A percentile compares a stretch with the other conserved stretches of the same genome.
Evolutionary conservation across 2,888 invertebrate species (phyloP).

Genomic region (Lasioglossum morio): DNA sequence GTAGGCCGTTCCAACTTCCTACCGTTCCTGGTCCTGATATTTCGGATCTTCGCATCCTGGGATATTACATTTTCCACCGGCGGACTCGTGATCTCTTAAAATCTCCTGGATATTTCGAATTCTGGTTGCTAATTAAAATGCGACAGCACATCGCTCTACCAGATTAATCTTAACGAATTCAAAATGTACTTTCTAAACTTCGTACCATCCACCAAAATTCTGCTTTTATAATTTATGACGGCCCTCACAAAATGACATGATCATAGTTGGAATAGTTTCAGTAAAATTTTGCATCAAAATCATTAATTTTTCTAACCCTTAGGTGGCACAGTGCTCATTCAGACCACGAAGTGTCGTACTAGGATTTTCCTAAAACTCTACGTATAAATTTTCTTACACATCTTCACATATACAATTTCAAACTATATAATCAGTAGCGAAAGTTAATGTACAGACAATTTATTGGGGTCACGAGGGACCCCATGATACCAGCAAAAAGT

Average conservation of each 20-base stretch:
- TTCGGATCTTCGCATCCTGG: slow-evolving; percentile 39
- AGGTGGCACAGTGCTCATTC: no score
- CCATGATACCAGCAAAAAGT: no score
- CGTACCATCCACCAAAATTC: background rate
- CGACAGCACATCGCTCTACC: background rate
- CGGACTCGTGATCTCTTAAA: slow-evolving; percentile 16
- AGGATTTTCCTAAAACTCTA: no score
- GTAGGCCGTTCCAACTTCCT: slow-evolving; percentile 63
- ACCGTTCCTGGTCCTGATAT: slow-evolving; percentile 42
- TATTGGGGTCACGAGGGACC: no score
- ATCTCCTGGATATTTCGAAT: slow-evolving; percentile 13
- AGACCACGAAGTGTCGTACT: no score
- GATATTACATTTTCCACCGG: slow-evolving; percentile 26
- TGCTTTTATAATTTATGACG: background rate
- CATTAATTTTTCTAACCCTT: background rate
- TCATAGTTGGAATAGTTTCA: background rate
- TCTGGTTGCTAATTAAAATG: background rate
- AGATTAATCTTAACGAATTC: background rate
- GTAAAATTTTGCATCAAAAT: background rate
- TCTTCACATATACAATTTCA: background rate
- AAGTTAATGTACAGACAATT: no score
- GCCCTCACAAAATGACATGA: background rate
- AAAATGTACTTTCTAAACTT: background rate
- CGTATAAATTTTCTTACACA: no score
- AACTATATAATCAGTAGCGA: background rate